Percentiles rank a stretch among this genome's conserved stretches.
phyloP scores from a whole-genome alignment of 2,113 vertebrate species.

The Albula goreensis region DNA sequence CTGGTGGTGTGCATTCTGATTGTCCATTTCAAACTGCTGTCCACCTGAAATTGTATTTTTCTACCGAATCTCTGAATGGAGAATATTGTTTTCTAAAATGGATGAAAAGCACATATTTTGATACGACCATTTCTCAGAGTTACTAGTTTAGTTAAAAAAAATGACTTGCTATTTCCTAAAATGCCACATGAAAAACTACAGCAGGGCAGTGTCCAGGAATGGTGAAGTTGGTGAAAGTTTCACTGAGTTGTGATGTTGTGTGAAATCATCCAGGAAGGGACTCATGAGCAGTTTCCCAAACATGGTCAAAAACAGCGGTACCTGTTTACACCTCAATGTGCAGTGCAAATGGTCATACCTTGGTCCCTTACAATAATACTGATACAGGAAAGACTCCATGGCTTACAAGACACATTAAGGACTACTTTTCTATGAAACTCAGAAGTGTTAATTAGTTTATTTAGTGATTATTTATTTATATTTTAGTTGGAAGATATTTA shows the following conservation, averaged over 20 bases:
- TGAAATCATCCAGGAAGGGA: conserved; percentile 65
- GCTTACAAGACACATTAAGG: not conserved
- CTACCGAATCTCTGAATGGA: conserved; percentile 84
- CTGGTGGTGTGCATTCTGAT: conserved; percentile 77
- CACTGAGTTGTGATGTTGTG: conserved; percentile 61
- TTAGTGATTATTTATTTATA: not conserved
- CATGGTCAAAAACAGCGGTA: not conserved
- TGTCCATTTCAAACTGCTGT: conserved; percentile 81
- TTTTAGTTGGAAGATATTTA: conserved; percentile 3
- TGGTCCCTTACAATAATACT: conserved; percentile 22
- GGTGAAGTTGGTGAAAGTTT: conserved; percentile 65
- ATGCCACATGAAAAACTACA: conserved; percentile 73
- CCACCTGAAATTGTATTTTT: conserved; percentile 88
- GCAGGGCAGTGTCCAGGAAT: conserved; percentile 77
- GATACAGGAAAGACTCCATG: not conserved
- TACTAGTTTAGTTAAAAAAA: conserved; percentile 75
- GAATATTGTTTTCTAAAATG: conserved; percentile 76
- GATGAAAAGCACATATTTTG: conserved; percentile 78
- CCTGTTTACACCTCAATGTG: not conserved
- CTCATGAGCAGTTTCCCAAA: not conserved
- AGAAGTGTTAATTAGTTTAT: not conserved
- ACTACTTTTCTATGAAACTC: not conserved
- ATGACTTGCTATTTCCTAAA: conserved; percentile 72
- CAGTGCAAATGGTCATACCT: not conserved
- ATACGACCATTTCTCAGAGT: conserved; percentile 79